Percentiles rank a stretch among this genome's conserved stretches.
These are phyloP conservation scores for Microcaecilia unicolor DNA, from an alignment of 2,797 vertebrate species.

Conservation along the genomic window DNA sequence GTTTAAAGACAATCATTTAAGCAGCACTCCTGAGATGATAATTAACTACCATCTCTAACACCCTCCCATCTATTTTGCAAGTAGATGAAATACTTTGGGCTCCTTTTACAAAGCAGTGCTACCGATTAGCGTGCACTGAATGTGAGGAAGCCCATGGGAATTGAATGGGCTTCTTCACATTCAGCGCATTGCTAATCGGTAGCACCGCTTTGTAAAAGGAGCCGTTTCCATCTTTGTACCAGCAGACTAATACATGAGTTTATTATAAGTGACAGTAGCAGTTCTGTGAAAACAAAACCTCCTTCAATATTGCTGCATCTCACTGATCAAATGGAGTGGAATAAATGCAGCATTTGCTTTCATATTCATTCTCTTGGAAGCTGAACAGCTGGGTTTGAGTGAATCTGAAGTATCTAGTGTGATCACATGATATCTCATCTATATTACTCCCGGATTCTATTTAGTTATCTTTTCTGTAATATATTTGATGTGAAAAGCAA, in stretches of 20 bases:
- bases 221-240: not conserved
- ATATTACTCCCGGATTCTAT: too few relatives aligned
- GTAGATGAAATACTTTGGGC: too few relatives aligned
- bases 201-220: too few relatives aligned
- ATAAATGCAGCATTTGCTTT: not conserved
- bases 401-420: too few relatives aligned
- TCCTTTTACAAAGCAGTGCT: too few relatives aligned
- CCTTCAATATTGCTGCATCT: not conserved
- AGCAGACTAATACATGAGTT: not conserved
- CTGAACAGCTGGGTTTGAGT: constrained; percentile 5
- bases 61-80: not conserved
- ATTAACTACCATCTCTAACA: constrained; percentile 1
- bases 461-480: too few relatives aligned
- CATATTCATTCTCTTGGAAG: not conserved
- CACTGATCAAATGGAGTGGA: constrained; percentile 2
- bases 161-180: too few relatives aligned
- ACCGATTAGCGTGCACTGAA: too few relatives aligned
- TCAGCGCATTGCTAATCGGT: too few relatives aligned
- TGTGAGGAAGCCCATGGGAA: too few relatives aligned
- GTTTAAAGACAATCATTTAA: not conserved
- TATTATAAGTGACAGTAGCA: not conserved
- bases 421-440: too few relatives aligned
- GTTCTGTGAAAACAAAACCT: not conserved
- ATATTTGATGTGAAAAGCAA: too few relatives aligned
- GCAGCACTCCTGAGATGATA: not conserved